Percentiles rank a stretch among this genome's conserved stretches.
These are phyloP conservation scores for Hemiscyllium ocellatum DNA, from an alignment of 2,113 vertebrate genomes.

Conservation along the genomic window DNA sequence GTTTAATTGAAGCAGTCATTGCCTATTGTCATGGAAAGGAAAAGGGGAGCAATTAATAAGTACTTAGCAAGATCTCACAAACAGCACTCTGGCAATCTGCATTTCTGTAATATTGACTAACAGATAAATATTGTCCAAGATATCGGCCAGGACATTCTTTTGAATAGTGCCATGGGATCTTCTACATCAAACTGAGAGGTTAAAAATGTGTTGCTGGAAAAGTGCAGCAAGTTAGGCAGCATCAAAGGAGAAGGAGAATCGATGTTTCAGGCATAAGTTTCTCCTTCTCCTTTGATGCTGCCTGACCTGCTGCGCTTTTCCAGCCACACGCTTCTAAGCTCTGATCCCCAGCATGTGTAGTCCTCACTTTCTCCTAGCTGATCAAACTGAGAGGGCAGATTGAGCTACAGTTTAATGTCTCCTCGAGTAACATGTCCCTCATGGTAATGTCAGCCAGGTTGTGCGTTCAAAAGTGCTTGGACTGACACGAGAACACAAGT, in stretches of 20 bases:
- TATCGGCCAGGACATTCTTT: too few relatives aligned
- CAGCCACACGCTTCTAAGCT: too few relatives aligned
- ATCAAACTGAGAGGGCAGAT: not conserved
- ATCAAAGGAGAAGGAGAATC: too few relatives aligned
- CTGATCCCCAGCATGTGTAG: too few relatives aligned
- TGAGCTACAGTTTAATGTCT: not conserved
- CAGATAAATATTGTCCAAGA: not conserved
- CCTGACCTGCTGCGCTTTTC: too few relatives aligned
- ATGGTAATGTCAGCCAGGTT: not conserved
- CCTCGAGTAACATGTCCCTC: not conserved
- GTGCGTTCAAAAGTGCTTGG: not conserved
- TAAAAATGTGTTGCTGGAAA: too few relatives aligned
- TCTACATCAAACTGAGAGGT: not conserved
- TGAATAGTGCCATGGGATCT: not conserved
- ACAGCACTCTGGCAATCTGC: not conserved
- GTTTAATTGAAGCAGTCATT: not conserved
- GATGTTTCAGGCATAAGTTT: too few relatives aligned
- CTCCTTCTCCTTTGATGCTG: too few relatives aligned
- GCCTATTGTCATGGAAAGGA: not conserved
- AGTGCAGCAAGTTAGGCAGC: too few relatives aligned
- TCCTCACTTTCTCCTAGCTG: too few relatives aligned
- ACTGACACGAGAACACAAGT: not conserved
- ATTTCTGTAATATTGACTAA: not conserved
- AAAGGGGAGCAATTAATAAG: not conserved
- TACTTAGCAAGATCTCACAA: not conserved